Evolutionary conservation across 1,140 invertebrate species (phyloP).

Genomic region (Drosophila ironensis): DNA sequence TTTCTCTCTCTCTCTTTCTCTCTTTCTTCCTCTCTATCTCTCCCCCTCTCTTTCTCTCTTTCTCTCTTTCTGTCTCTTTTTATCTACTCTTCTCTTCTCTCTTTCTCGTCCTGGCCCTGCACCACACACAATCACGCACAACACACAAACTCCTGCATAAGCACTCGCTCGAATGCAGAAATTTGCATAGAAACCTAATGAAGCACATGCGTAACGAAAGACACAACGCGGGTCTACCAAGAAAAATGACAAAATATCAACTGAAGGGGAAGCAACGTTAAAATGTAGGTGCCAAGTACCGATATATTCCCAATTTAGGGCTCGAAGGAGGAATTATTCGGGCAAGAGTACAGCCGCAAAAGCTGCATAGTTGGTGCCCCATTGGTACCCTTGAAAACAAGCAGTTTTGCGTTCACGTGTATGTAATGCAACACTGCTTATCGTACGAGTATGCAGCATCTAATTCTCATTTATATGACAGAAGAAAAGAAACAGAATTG

Average conservation of each 20-base stretch:
- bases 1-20: conserved; percentile 47
- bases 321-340: conserved; percentile 28
- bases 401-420: neutral
- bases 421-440: neutral
- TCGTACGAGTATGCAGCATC: neutral
- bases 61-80: conserved; percentile 19
- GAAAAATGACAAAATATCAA: neutral
- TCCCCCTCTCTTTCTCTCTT: conserved; percentile 1
- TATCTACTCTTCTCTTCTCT: too few relatives aligned
- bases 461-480: too few relatives aligned
- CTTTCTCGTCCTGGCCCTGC: conserved; percentile 14
- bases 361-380: too few relatives aligned
- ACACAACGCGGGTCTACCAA: conserved; percentile 52
- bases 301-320: conserved; percentile 61
- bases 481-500: neutral
- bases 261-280: neutral
- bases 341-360: conserved; percentile 5
- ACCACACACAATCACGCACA: conserved; percentile 7
- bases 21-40: conserved; percentile 18
- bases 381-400: too few relatives aligned
- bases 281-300: conserved; percentile 15
- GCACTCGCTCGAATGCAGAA: conserved; percentile 33
- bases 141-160: conserved; percentile 9
- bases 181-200: conserved; percentile 61
- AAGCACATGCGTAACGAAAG: conserved; percentile 52